Base-by-base conservation (phyloP, 2,797 vertebrate genomes). In the Gila robusta region DNA sequence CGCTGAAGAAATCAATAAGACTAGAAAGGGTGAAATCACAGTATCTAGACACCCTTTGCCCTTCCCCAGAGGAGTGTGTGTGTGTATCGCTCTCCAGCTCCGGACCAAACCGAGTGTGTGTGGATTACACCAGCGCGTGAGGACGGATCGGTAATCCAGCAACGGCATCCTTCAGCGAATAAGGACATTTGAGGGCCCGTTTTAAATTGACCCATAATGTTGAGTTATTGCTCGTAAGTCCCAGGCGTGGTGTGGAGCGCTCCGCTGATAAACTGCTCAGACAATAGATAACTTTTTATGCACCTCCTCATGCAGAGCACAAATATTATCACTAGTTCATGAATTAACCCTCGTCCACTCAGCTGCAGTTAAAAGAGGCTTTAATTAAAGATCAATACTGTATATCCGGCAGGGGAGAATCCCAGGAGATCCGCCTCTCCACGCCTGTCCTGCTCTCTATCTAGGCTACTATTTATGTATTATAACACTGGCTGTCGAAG, bases 321-420 rank as follows among this genome's bases (percentile, higher is more conserved):
- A 96, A 96, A 96, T 96, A 96, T 96, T 96, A 96, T 96, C 93
- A 96, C 95, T 95, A 96, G 95, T 95, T 94, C 95, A 96, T 96
- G 96, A 96, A 96, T 96, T 95, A 96, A 95, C 94, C 95, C 93
- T 85, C 91, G 59, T 88, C 93, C 91, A 91, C 93, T 93, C 91
- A 92, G 94, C 94, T 94, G 94, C 95, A 94, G 95, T 95, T 96
- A 96, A 96, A 95, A 96, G 95, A 94, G 94, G 93, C 95, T 96
- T 96, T 96, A 96, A 96, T 96, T 96, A 96, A 96, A 96, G 95
- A 96, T 96, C 95, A 95, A 96, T 96, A 95, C 89, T 86, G 90
- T 94, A 95, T 95, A 95, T 96, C 93, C 91, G 66, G 73, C 89
- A 87, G 89, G 92, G 90, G 92, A 91, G 89, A 94, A 91, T 93